Evolutionary conservation across 2,888 invertebrate species (phyloP).

Genomic region (Prosopocoilus inquinatus): DNA sequence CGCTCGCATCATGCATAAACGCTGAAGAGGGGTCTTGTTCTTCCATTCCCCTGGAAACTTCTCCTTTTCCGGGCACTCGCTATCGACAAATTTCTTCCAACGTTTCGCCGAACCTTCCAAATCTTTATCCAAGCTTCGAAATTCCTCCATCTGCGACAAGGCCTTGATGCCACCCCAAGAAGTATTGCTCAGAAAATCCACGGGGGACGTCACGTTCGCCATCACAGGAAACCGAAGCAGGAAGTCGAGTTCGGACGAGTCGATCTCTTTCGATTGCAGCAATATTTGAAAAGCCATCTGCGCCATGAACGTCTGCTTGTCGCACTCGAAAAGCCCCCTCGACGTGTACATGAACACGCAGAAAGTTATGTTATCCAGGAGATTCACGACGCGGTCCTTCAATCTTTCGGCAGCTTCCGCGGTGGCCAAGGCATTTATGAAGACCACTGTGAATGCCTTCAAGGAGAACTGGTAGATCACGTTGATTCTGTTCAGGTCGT

Average conservation of each 20-base stretch:
- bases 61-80: conserved; percentile 90
- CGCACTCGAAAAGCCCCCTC: conserved; percentile 86
- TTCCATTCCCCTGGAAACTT: conserved; percentile 97
- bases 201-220: conserved; percentile 71
- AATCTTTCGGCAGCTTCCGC: conserved; percentile 70
- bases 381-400: conserved; percentile 67
- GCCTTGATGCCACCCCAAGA: conserved; percentile 91
- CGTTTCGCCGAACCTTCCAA: conserved; percentile 88
- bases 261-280: conserved; percentile 65
- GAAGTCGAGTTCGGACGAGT: conserved; percentile 78
- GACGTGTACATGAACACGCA: conserved; percentile 85
- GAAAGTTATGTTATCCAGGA: conserved; percentile 86
- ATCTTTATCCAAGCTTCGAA: conserved; percentile 82
- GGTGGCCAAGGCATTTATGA: conserved; percentile 75
- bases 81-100: conserved; percentile 91
- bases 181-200: conserved; percentile 76
- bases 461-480: conserved; percentile 95
- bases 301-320: conserved; percentile 87
- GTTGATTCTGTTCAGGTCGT: conserved; percentile 88
- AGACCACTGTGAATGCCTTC: conserved; percentile 90
- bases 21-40: conserved; percentile 79
- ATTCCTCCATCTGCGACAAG: conserved; percentile 73
- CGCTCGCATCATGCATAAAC: conserved; percentile 89
- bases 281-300: conserved; percentile 74
- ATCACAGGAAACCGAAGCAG: conserved; percentile 80